Percentiles rank a stretch among this genome's conserved stretches.
Conservation (phyloP, 2,113 vertebrate genomes). For the Micronycteris hirsuta region DNA sequence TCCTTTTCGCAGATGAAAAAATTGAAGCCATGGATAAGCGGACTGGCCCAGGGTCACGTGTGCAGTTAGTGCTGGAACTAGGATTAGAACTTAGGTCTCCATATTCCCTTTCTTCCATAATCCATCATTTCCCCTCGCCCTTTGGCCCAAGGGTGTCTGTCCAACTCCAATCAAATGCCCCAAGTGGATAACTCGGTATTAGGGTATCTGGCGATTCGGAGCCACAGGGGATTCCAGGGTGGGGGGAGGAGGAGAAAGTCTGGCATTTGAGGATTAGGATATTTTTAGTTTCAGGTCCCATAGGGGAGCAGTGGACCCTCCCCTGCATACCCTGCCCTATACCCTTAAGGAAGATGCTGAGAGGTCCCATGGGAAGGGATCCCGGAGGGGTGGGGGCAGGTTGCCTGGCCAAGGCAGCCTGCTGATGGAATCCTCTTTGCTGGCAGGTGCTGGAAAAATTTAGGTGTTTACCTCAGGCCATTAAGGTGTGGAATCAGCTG, state of each 20-base stretch:
- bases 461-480: slow-evolving; percentile 68
- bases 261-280: background rate
- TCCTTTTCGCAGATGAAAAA: slow-evolving; percentile 26
- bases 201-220: background rate
- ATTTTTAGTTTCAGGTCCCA: background rate
- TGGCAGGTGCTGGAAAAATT: slow-evolving; percentile 78
- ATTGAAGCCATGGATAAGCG: slow-evolving; percentile 11
- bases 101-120: slow-evolving; percentile 29
- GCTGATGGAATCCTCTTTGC: slow-evolving; percentile 47
- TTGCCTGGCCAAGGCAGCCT: background rate
- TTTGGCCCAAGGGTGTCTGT: background rate
- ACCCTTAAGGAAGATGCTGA: background rate
- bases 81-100: background rate
- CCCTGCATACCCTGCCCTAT: background rate
- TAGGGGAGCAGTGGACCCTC: background rate
- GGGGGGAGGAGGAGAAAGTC: background rate
- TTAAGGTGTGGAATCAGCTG: slow-evolving; percentile 78
- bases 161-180: background rate
- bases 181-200: background rate
- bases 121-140: background rate
- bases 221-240: background rate
- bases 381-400: background rate
- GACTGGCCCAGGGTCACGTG: slow-evolving; percentile 2
- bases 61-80: background rate
- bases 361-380: background rate